phyloP scores from a whole-genome alignment of 2,113 vertebrate species.

The Nycticorax nycticorax region DNA sequence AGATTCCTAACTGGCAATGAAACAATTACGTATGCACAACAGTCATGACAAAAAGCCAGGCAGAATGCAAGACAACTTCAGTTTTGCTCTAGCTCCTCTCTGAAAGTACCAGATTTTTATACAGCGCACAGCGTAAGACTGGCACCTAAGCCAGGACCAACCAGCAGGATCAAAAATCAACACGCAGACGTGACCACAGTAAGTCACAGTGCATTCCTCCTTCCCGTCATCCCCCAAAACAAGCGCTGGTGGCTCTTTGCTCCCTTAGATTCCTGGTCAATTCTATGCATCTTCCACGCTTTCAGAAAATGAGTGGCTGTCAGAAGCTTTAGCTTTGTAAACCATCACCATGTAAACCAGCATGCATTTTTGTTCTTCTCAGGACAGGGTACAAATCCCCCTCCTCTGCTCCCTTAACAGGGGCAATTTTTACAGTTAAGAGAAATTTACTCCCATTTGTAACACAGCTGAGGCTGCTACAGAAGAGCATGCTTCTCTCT shows the following conservation, averaged over 20 bases:
- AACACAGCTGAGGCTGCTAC: neutral
- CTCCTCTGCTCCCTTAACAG: neutral
- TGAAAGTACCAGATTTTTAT: neutral
- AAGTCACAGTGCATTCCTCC: neutral
- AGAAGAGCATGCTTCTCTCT: neutral
- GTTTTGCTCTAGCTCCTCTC: neutral
- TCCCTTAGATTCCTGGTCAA: neutral
- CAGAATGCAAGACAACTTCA: neutral
- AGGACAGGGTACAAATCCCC: neutral
- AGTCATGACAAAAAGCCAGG: neutral
- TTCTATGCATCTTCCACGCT: neutral
- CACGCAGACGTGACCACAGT: neutral
- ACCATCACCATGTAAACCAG: neutral
- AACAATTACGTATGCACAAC: neutral
- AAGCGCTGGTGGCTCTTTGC: neutral
- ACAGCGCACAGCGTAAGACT: neutral
- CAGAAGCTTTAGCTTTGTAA: neutral
- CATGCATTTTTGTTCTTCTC: neutral
- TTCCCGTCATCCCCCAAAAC: rapidly evolving
- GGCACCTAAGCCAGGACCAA: neutral
- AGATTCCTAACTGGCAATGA: neutral
- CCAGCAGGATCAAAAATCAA: neutral
- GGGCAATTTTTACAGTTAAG: neutral
- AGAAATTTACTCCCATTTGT: neutral
- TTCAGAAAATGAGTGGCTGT: neutral